These are phyloP conservation scores for Cynopterus brachyotis DNA, from an alignment of 2,113 vertebrate species.

Conservation along the genomic window DNA sequence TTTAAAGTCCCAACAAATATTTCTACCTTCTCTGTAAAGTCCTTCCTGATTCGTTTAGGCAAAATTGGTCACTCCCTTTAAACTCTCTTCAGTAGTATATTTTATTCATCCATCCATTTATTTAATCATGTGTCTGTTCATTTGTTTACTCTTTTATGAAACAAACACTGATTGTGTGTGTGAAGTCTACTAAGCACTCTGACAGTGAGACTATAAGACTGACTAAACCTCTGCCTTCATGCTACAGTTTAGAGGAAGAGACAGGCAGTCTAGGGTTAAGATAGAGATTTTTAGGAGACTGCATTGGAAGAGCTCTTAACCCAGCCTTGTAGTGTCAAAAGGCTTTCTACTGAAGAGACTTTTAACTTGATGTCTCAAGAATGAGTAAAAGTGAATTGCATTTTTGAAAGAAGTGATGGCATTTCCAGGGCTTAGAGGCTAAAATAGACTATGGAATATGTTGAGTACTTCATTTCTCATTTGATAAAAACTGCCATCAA, in stretches of 20 bases:
- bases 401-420: conserved; percentile 31
- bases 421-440: background rate
- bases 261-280: background rate
- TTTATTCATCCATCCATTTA: background rate
- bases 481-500: background rate
- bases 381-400: background rate
- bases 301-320: background rate
- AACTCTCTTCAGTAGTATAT: background rate
- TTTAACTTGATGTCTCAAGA: background rate
- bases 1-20: background rate
- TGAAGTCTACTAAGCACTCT: background rate
- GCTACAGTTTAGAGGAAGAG: background rate
- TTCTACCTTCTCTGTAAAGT: background rate
- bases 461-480: background rate
- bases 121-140: background rate
- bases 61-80: background rate
- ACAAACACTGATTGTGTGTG: background rate
- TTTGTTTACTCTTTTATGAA: background rate
- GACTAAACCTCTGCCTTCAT: background rate
- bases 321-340: background rate
- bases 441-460: background rate
- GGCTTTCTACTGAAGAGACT: background rate
- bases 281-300: background rate
- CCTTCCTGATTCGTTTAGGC: background rate
- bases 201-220: too few relatives aligned